A percentile compares a stretch with the other conserved stretches of the same genome.
Evolutionary conservation across 2,888 invertebrate genomes (phyloP).

Genomic region (Dolichopus griseipennis): DNA sequence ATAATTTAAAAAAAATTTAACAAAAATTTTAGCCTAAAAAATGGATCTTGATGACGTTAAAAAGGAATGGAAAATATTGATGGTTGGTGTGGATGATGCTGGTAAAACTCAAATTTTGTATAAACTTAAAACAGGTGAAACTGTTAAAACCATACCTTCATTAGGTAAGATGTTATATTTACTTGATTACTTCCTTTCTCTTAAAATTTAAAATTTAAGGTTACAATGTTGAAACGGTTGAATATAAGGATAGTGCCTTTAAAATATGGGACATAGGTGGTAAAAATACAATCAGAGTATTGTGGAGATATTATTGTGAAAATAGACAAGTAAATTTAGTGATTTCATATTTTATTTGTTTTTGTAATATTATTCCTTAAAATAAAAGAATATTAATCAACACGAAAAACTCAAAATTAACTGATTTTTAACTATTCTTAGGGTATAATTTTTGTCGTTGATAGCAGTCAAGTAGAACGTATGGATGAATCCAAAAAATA

Average conservation of each 20-base stretch:
- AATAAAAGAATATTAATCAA: too few relatives aligned
- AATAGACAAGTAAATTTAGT: too few relatives aligned
- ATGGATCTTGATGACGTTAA: background rate
- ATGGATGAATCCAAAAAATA: constrained; percentile 65
- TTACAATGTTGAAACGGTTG: constrained; percentile 34
- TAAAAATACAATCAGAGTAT: constrained; percentile 20
- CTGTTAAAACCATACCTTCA: constrained; percentile 32
- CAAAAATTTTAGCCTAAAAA: too few relatives aligned
- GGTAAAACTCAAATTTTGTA: constrained; percentile 37
- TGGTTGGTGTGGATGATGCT: constrained; percentile 35
- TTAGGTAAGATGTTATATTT: constrained; percentile 24
- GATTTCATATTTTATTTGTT: constrained; percentile 13
- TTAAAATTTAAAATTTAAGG: constrained; percentile 53
- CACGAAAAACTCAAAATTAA: constrained; percentile 95
- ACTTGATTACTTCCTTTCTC: background rate
- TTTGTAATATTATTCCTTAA: too few relatives aligned
- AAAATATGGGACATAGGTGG: constrained; percentile 37
- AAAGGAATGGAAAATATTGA: constrained; percentile 30
- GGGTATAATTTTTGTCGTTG: constrained; percentile 94
- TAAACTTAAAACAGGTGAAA: constrained; percentile 31
- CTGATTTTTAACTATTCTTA: constrained; percentile 98
- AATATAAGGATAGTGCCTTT: constrained; percentile 32
- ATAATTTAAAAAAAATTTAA: too few relatives aligned
- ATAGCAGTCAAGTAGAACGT: constrained; percentile 93
- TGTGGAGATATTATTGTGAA: too few relatives aligned